Conservation (phyloP, 2,113 vertebrate species). For the Protobothrops mucrosquamatus region DNA sequence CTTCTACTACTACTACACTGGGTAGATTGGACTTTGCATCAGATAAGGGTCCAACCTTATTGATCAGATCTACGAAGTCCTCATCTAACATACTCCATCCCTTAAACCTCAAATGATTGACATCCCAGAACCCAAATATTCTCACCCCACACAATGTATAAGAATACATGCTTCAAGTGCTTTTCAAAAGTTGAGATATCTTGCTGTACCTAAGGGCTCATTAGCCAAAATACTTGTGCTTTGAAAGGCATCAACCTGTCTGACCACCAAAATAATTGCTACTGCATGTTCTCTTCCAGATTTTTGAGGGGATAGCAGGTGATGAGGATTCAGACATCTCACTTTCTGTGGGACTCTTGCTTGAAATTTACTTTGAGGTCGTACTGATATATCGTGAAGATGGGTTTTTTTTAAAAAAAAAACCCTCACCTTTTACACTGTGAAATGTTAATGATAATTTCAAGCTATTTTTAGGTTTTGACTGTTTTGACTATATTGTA, state of each 20-base stretch:
- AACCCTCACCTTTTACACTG: not conserved
- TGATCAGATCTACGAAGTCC: not conserved
- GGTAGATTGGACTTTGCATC: not conserved
- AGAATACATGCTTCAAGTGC: not conserved
- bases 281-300: not conserved
- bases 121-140: not conserved
- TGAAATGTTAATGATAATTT: not conserved
- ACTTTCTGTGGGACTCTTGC: not conserved
- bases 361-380: not conserved
- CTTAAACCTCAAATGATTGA: not conserved
- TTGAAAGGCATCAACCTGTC: not conserved
- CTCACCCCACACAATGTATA: not conserved
- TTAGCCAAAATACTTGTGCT: not conserved
- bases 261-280: not conserved
- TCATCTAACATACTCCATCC: not conserved
- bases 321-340: not conserved
- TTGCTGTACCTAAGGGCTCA: not conserved
- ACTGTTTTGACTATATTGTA: not conserved
- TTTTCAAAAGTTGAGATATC: not conserved
- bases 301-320: not conserved
- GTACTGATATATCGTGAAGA: not conserved
- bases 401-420: not conserved
- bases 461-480: not conserved
- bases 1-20: not conserved
- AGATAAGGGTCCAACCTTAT: not conserved